Evolutionary conservation across 23 tunicate species (phyloP), one percentile per base, ranked within the genome.

Genomic region (Halocynthia aurantium): DNA sequence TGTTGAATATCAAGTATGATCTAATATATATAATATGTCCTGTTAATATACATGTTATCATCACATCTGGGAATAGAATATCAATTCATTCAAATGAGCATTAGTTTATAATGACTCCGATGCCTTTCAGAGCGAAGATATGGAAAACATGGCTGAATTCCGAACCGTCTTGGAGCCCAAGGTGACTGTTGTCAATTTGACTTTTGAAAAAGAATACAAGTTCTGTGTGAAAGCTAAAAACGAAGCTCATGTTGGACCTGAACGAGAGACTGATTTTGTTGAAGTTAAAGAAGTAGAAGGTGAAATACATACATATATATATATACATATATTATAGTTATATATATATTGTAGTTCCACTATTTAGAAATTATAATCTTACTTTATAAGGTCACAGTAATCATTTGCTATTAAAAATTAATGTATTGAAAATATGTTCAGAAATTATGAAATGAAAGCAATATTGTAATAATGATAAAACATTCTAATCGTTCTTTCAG

Each of bases 111-210:
- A 15, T 22, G 72, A 15, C n/a, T 18, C 13, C 17, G 17, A 67
- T 11, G 12, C 31, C 56, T 12, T 74, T 68, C 88, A 84, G 82
- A 80, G 82, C 7, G 96, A 89, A 52, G 87, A 80, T 18, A 79
- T 87, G 44, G 15, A 82, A 10, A 78, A 73, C 60, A 84, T 88
- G 96, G 53, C 67, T 6, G 88, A 81, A 69, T 89, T 86, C 66
- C 82, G 85, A n/a, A 77, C 78, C 6, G 81, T 81, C 65, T 51
- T 56, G 17, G 85, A 81, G 17, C 64, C 72, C 15, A 77, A 56
- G n/a, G 78, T 60, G 40, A 81, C 85, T 6, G 80, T 81, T 58
- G 51, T 52, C 20, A 77, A 77, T 53, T 55, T 81, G 10, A 49
- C 78, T 21, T 61, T 40, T 15, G 53, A 73, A 40, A 22, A 69